Evolutionary conservation across 2,113 vertebrate genomes (phyloP), one percentile per base, ranked within the genome.

Genomic region (Coturnix japonica): DNA sequence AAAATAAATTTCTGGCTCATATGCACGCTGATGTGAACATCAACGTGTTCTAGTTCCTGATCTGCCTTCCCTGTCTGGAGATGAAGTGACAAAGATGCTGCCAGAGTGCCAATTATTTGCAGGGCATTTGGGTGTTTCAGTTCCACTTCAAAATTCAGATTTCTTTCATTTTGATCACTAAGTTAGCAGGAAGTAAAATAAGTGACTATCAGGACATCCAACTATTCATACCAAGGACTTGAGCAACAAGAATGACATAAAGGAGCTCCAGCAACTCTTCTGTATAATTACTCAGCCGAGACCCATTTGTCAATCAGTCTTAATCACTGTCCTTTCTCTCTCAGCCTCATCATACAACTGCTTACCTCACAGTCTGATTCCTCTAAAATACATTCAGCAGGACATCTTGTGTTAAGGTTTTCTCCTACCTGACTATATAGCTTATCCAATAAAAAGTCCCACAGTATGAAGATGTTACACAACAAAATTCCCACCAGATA

Each of bases 121-220:
- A 25, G 16, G 74, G n/a, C 18, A 49, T 81, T 92, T 85, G 61
- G 33, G 2, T 39, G 3, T 67, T 25, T 85, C 37, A 12, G 9
- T 73, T 95, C 73, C 60, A 57, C 13, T 60, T 59, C 13, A 60
- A 75, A 85, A 80, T 83, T 75, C 26, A 60, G 33, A 19, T 56
- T 71, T 81, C 33, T 71, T 87, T 61, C 56, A 54, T 31, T 78
- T 59, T 78, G 41, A 65, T 76, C 78, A 39, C 13, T 73, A 76
- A 86, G 25, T 20, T 70, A 65, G 63, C 87, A 96, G 90, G 89
- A 95, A 96, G 94, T 94, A 4, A 96, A 94, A 94, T 44, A 74
- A 77, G n/a, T 88, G 16, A 31, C 61, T 95, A 76, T 76, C 79
- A 94, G 60, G 54, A 91, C 54, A 86, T 77, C 51, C 51, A 89